A percentile compares a stretch with the other conserved stretches of the same genome.
Evolutionary conservation across 2,113 vertebrate genomes (phyloP).

Genomic region (Lontra canadensis): DNA sequence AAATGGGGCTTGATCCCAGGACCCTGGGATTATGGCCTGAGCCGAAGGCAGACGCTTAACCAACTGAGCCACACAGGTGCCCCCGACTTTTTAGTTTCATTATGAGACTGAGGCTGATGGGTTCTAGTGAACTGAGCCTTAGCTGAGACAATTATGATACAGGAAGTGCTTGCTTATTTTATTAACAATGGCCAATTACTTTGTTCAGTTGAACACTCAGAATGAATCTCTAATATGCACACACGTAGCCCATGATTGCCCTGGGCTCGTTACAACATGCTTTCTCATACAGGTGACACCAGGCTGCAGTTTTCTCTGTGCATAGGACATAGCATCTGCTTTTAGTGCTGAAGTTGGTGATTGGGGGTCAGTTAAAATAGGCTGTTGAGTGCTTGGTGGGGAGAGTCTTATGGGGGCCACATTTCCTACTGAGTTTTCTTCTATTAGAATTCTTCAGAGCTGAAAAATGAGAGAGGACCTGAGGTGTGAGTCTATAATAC

Average conservation of each 20-base stretch:
- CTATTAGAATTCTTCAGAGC: background rate
- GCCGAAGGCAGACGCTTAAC: too few relatives aligned
- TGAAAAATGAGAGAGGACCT: background rate
- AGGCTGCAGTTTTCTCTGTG: background rate
- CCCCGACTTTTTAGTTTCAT: background rate
- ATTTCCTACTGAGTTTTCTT: background rate
- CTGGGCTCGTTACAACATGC: conserved; percentile 49
- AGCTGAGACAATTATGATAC: background rate
- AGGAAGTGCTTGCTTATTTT: conserved; percentile 10
- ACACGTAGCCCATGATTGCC: conserved; percentile 42
- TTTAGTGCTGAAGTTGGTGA: background rate
- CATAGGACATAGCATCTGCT: background rate
- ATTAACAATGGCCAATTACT: conserved; percentile 47
- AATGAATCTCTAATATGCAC: background rate
- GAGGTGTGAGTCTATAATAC: background rate
- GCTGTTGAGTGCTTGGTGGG: background rate
- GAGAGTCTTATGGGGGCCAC: background rate
- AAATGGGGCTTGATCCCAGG: too few relatives aligned
- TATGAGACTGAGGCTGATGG: background rate
- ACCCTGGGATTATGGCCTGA: too few relatives aligned
- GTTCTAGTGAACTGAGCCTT: background rate
- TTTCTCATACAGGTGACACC: conserved; percentile 43
- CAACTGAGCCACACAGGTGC: too few relatives aligned
- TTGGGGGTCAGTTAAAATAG: background rate
- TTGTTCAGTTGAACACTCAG: background rate